A percentile compares a stretch with the other conserved stretches of the same genome.
Evolutionary conservation across 2,888 invertebrate genomes (phyloP).

Genomic region (Hemaris fuciformis): DNA sequence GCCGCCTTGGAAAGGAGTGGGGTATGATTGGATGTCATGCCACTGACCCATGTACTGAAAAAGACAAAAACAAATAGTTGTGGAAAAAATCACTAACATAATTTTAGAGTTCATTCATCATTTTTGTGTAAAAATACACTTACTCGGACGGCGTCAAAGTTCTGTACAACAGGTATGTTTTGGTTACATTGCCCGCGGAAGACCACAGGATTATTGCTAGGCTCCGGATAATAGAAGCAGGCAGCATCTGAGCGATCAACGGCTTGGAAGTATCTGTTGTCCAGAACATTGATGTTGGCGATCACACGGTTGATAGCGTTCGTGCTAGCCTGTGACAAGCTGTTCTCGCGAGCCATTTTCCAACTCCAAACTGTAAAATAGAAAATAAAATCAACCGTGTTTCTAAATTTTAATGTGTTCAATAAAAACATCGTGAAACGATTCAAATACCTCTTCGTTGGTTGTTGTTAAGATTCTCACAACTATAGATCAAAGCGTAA

Average conservation of each 20-base stretch:
- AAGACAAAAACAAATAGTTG: neutral
- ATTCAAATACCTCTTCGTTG: conserved; percentile 43
- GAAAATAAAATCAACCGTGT: neutral
- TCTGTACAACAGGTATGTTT: conserved; percentile 41
- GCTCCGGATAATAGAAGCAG: conserved; percentile 56
- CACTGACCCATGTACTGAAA: conserved; percentile 60
- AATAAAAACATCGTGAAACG: too few relatives aligned
- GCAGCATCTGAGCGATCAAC: conserved; percentile 41
- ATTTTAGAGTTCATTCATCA: neutral
- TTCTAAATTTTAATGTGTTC: neutral
- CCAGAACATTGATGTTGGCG: conserved; percentile 40
- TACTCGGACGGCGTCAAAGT: conserved; percentile 47
- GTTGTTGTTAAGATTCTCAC: conserved; percentile 56
- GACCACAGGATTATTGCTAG: conserved; percentile 35
- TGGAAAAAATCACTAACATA: neutral
- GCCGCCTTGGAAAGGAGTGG: conserved; percentile 50
- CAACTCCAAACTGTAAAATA: conserved; percentile 59
- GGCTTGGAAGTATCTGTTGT: conserved; percentile 44
- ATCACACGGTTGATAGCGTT: conserved; percentile 41
- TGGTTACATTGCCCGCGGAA: conserved; percentile 56
- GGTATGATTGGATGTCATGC: conserved; percentile 62
- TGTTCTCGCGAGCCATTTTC: conserved; percentile 55
- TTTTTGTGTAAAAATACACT: conserved; percentile 23
- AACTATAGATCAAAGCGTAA: conserved; percentile 84
- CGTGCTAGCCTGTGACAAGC: conserved; percentile 32